Conservation (phyloP, 2,888 invertebrate genomes). For the Rhamphomyia laevipes region DNA sequence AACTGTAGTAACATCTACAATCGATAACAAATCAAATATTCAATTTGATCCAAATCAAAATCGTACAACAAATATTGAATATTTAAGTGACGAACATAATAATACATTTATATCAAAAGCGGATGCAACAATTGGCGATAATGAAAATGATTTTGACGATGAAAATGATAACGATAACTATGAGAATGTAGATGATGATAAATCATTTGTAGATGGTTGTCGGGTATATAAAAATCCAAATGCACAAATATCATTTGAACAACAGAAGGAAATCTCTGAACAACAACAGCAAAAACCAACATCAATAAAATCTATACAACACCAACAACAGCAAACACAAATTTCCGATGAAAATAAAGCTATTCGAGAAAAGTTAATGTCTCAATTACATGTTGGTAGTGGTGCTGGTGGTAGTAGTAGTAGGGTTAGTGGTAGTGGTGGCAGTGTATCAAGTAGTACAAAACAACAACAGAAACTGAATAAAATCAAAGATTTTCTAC, state of each 20-base stretch:
- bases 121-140: constrained; percentile 5
- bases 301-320: background rate
- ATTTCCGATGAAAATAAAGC: constrained; percentile 7
- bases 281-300: background rate
- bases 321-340: background rate
- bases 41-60: background rate
- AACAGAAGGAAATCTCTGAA: background rate
- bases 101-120: constrained; percentile 10
- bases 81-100: constrained; percentile 19
- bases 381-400: constrained; percentile 11
- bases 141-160: constrained; percentile 15
- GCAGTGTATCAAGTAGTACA: background rate
- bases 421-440: background rate
- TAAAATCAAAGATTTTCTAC: background rate
- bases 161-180: constrained; percentile 16
- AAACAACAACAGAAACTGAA: background rate
- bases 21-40: background rate
- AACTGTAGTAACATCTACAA: background rate
- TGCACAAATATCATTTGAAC: constrained; percentile 11
- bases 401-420: background rate
- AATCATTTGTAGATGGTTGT: constrained; percentile 30
- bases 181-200: constrained; percentile 23
- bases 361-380: constrained; percentile 14
- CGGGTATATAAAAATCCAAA: constrained; percentile 37
- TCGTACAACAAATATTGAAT: constrained; percentile 19